Base-by-base conservation (phyloP, 2,888 invertebrate genomes). In the Parnassius orleans region DNA sequence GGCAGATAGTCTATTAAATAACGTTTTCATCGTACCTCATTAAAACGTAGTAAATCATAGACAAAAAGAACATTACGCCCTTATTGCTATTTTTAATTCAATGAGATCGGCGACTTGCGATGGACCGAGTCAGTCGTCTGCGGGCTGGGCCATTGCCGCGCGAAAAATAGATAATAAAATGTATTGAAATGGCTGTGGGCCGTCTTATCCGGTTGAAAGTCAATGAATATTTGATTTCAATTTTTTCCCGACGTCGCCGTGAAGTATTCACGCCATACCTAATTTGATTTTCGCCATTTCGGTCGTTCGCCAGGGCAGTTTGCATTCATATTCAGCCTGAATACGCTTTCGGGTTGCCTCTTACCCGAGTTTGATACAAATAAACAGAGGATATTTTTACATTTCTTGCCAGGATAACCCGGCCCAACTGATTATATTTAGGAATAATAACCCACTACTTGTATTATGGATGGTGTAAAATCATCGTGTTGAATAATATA, bases 171-270 rank as follows among this genome's bases (percentile, higher is more conserved):
- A 90, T 90, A 89, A 86, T 90, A 90, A 90, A 90, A 90, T 90
- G 89, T 91, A 91, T 91, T 87, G 91, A 87, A 90, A 91, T 87
- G 85, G 86, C 87, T 84, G 85, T 78, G 87, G 90, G 83, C 87
- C 87, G 88, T 89, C 90, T 90, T 91, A 91, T 91, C 91, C 90
- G 87, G 90, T 90, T 88, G 84, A 89, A 83, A 91, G 87, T 90
- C 91, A 87, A 91, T 91, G 91, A 91, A 91, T 91, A 91, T 90
- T 91, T 91, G 91, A 91, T 91, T 91, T 91, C 91, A 91, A 91
- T 91, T 91, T 91, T 90, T 90, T 86, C 80, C 83, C 88, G 82
- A 82, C 90, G 87, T 88, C 75, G 72, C 90, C 88, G 90, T 91
- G 91, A 91, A 91, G 91, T 90, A 91, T 90, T 90, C 88, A 85